Base-by-base conservation (phyloP, 1,140 invertebrate species). In the Bombus picipes region DNA sequence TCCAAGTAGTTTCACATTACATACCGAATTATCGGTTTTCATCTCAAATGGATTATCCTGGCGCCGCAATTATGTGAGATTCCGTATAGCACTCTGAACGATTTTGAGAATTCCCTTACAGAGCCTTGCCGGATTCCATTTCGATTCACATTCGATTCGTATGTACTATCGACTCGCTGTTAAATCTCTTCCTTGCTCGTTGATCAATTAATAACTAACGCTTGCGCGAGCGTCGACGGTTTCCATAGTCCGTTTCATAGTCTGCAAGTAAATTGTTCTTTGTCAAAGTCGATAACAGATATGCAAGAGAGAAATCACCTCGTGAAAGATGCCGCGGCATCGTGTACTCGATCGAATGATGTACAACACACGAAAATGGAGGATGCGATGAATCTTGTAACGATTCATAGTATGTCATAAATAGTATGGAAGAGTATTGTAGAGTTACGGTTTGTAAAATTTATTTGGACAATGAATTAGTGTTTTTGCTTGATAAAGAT, bases 1-100 rank as follows among this genome's bases (percentile, higher is more conserved):
- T 88, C 43, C 83, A 73, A 86, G 81, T 83, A 83, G 85, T 86
- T 81, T 70, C 75, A 72, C 70, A 80, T 89, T 85, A 83, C 71
- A 53, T 37, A 39, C 53, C 73, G 73, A 68, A 77, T 88, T 89
- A 89, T 85, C 86, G 80, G 68, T 85, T 90, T 76, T 81, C 76
- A 86, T 81, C 73, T 81, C 80, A 80, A 70, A 80, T 76, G 65
- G 66, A 41, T 87, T 90, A 85, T 85, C 82, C 73, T 72, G 62
- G 34, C 57, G 70, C 13, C 59, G 74, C 71, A 88, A 88, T 86
- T 87, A 74, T 79, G 62, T 66, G 37, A 85, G 78, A 88, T 76
- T 68, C 41, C 81, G 6, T 28, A 15, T 57, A 79, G 28, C 74
- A 65, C 71, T 85, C 59, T 47, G 72, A 25, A 70, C 41, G 41